These are phyloP conservation scores for Drosophila planitibia DNA, from an alignment of 2,888 invertebrate genomes.

Conservation along the genomic window DNA sequence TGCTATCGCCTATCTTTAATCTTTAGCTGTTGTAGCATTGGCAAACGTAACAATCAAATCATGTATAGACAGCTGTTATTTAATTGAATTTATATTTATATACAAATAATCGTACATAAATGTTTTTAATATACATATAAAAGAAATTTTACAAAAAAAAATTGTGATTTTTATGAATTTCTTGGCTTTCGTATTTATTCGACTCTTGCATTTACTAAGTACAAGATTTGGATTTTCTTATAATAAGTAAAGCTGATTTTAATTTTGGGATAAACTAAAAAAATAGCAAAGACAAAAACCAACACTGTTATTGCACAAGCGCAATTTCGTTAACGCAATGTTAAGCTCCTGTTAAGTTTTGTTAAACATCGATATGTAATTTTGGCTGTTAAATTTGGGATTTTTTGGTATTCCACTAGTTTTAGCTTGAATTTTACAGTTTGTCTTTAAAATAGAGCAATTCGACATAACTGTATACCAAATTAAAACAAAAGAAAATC, in stretches of 20 bases:
- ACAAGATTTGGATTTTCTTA: background rate
- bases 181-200: background rate
- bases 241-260: background rate
- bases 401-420: background rate
- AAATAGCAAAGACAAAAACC: slow-evolving; percentile 15
- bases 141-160: slow-evolving; percentile 26
- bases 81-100: slow-evolving; percentile 73
- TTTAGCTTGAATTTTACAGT: background rate
- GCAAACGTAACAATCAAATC: slow-evolving; percentile 40
- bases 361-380: background rate
- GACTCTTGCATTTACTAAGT: background rate
- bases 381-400: background rate
- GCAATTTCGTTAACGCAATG: slow-evolving; percentile 5
- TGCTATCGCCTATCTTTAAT: slow-evolving; percentile 4
- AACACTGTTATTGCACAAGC: background rate
- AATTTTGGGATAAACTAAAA: background rate
- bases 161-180: background rate
- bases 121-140: slow-evolving; percentile 60
- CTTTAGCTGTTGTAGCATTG: slow-evolving; percentile 36
- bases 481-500: background rate
- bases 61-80: slow-evolving; percentile 73
- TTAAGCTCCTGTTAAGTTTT: slow-evolving; percentile 22
- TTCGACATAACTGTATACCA: too few species aligned
- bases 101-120: slow-evolving; percentile 44
- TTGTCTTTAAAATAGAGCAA: background rate